Base-by-base conservation (phyloP, 2,888 invertebrate genomes). In the Hetaerina titia region DNA sequence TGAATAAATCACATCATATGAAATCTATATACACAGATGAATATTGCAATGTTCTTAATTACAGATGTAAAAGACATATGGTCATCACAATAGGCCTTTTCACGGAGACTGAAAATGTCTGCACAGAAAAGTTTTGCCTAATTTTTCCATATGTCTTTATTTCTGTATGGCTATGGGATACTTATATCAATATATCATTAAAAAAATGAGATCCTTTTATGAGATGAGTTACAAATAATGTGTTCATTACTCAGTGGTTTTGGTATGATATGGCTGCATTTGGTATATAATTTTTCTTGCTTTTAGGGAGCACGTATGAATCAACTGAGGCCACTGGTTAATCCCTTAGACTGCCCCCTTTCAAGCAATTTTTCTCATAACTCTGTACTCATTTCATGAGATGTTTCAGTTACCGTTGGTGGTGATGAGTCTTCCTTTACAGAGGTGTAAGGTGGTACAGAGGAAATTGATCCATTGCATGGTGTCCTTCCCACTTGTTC, bases 311-410 rank as follows among this genome's bases (percentile, higher is more conserved):
- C 69, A 69, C 57, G 69, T 64, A 69, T 81, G 92, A 92, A 92
- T 92, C 92, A 92, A 92, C 92, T 92, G 92, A 92, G 92, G 69
- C 69, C 69, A 74, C 15, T 69, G n/a, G 56, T 69, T 69, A 22
- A 92, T 69, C 56, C 19, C 92, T 56, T 31, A n/a, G 92, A 25
- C 31, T 94, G 88, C 58, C 63, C 87, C 87, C 64, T 25, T 60
- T 31, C 94, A 60, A 89, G 87, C 57, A 74, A 45, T 88, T 87
- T 89, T 88, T 95, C 96, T 97, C 96, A 98, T 96, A 98, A 97
- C 97, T 98, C 98, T 95, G 98, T 98, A 96, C 98, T 98, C 98
- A 98, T 98, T 97, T 98, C 98, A 94, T 95, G 95, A 22, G 95
- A 88, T 17, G 95, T 90, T 95, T 96, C 96, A 45, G 95, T 11